Base-by-base conservation (phyloP, 1,140 invertebrate species). In the Drosophila subpulchrella region DNA sequence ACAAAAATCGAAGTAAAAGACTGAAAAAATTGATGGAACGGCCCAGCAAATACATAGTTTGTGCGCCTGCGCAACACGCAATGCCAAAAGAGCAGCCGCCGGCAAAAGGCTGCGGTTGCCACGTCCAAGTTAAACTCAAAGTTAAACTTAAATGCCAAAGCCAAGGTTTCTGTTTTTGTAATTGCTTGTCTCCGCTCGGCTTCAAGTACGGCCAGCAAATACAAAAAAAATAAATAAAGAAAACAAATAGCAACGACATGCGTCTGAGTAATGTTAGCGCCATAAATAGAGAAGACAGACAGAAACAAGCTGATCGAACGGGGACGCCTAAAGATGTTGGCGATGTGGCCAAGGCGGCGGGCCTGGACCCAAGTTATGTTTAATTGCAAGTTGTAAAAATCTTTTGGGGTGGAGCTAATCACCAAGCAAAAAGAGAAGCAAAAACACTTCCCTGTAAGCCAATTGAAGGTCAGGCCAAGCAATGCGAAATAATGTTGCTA, bases 321-420 rank as follows among this genome's bases (percentile, higher is more conserved):
- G 32, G 6, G 47, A 48, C 13, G 12, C 17, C 5, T 10, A 20
- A 15, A 20, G 12, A 20, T 24, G 36, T 1, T 1, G n/a, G 15
- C 38, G 34, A 39, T 34, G 32, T 10, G 7, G 32, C 8, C 7
- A 10, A 6, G 15, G 11, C 53, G 27, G 55, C 38, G n/a, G 34
- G 32, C 47, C 11, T 30, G 66, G 51, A n/a, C 20, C 42, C 41
- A 70, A 56, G 51, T 59, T 61, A 32, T 61, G 57, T 77, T 77
- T 77, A 77, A 77, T 77, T 77, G 75, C 75, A 61, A 77, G 75
- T 77, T 77, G 75, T 77, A 77, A 77, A 75, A 77, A 68, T 70
- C 56, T 48, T 77, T 77, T 41, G 57, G 75, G 75, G 63, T 55
- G 74, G 56, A 70, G 74, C 75, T 61, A 70, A 77, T 61, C 63